Base-by-base conservation (phyloP, 2,888 invertebrate species). In the Drosophila aldrichi region DNA sequence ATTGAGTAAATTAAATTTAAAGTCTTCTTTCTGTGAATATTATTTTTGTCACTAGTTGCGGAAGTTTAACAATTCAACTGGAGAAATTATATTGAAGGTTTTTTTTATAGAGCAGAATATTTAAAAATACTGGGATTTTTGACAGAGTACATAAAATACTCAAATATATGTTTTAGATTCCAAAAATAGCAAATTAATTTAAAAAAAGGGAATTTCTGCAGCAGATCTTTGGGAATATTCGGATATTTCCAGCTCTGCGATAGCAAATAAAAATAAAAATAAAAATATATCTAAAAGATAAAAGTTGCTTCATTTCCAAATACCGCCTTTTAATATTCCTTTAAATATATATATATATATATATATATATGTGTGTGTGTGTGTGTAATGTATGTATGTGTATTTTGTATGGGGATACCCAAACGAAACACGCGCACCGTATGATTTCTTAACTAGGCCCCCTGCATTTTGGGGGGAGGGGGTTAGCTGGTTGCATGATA, bases 361-460 rank as follows among this genome's bases (percentile, higher is more conserved):
- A 7, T 8, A 2, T 56, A 8, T 9, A 54, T 56, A 7, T 8
- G 2, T n/a, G 14, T 49, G 57, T 55, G 51, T 77, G 4, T 74
- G 51, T 69, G 34, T 70, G 36, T 71, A 41, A 14, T 65, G 44
- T 58, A 16, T 20, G 32, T 59, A 44, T 48, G 12, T 63, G 43
- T 73, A 52, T 16, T 43, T 74, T 61, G 29, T 9, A 48, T 65
- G 18, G 70, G 49, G 43, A 46, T 43, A 40, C 74, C 83, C 86
- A 80, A 71, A 79, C 77, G 86, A 82, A 88, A 77, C 58, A 86
- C 82, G 82, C 82, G 75, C 83, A 83, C 83, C 83, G 66, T 55
- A 84, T 77, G 77, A 79, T 54, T 25, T 10, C 66, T 55, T 66
- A 36, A 60, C 18, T 41, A 51, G 43, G 49, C 57, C 69, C 74